Conservation (phyloP, 2,797 vertebrate genomes). For the Aulostomus chinensis region DNA sequence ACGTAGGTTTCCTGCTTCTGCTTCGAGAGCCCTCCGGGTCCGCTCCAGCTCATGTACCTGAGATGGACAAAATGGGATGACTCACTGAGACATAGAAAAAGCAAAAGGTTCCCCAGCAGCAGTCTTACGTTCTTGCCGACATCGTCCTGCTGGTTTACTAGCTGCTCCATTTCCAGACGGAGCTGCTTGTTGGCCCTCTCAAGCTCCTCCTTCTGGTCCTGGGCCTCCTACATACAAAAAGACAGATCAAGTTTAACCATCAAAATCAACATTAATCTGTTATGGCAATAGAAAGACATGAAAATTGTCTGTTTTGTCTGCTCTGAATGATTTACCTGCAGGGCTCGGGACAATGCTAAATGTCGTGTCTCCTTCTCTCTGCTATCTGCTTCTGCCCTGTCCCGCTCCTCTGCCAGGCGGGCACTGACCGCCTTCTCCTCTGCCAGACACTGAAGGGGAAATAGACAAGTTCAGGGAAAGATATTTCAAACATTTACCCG, state of each 20-base stretch:
- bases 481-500: neutral
- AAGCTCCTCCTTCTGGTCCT: constrained; percentile 86
- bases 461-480: constrained; percentile 1
- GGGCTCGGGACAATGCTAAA: constrained; percentile 81
- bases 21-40: constrained; percentile 82
- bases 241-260: too few relatives aligned
- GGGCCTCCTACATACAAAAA: constrained; percentile 72
- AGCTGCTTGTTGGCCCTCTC: constrained; percentile 89
- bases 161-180: constrained; percentile 88
- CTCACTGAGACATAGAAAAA: constrained; percentile 9
- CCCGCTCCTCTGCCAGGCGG: constrained; percentile 86
- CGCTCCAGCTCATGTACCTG: constrained; percentile 93
- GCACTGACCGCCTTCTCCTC: constrained; percentile 90
- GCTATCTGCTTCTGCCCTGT: constrained; percentile 88
- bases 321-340: constrained; percentile 73
- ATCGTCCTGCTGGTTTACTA: constrained; percentile 92
- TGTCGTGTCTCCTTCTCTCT: constrained; percentile 90
- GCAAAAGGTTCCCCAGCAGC: neutral
- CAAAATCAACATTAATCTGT: too few relatives aligned
- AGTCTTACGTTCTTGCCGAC: constrained; percentile 89
- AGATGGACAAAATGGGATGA: neutral
- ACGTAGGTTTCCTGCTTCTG: constrained; percentile 84
- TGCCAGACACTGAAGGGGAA: constrained; percentile 77
- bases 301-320: too few relatives aligned
- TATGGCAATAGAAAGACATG: too few relatives aligned